Conservation (phyloP, 2,797 vertebrate species). For the Notolepis coatsorum region DNA sequence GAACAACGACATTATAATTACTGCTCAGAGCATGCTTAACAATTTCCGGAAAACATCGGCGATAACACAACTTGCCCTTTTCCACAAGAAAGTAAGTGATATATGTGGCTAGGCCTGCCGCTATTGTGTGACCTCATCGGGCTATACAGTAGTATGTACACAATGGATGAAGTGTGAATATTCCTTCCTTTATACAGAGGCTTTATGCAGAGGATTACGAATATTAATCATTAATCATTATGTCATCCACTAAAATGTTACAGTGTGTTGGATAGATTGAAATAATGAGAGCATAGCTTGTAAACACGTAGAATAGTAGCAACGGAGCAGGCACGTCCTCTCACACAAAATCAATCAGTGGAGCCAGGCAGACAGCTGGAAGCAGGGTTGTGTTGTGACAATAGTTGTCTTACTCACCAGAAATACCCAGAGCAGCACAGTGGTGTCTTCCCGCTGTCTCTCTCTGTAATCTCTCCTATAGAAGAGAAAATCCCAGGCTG, state of each 20-base stretch:
- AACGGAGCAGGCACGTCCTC: conserved; percentile 15
- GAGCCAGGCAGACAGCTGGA: conserved; percentile 43
- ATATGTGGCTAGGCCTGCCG: background rate
- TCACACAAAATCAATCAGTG: conserved; percentile 24
- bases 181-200: background rate
- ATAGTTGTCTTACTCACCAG: conserved; percentile 51
- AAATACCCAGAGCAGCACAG: conserved; percentile 45
- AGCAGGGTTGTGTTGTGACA: conserved; percentile 55
- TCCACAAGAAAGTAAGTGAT: background rate
- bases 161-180: background rate
- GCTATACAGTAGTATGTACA: background rate
- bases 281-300: too few species aligned
- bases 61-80: background rate
- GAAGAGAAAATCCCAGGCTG: conserved; percentile 45
- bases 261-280: too few species aligned
- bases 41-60: background rate
- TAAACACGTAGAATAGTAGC: too few species aligned
- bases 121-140: background rate
- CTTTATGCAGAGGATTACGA: too few species aligned
- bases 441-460: conserved; percentile 52
- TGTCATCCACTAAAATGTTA: too few species aligned
- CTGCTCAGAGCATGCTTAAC: background rate
- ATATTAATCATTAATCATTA: too few species aligned
- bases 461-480: conserved; percentile 49
- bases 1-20: background rate